Base-by-base conservation (phyloP, 2,888 invertebrate species). In the Carpatolechia fugitivella region DNA sequence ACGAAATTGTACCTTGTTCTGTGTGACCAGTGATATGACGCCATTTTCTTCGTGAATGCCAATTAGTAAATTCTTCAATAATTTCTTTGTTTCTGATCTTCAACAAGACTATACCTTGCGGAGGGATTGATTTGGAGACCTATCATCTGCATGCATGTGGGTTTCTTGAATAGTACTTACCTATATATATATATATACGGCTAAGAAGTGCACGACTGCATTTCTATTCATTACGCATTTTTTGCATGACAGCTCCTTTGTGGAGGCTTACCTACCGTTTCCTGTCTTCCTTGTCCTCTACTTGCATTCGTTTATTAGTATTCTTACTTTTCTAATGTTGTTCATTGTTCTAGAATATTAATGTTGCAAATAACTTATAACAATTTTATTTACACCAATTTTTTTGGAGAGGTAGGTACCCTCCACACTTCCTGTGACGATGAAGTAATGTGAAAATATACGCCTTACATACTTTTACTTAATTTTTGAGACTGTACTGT, bases 11-110 rank as follows among this genome's bases (percentile, higher is more conserved):
- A 88, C 88, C 87, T 89, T 87, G 87, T 87, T 89, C 88, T 85
- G 85, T 85, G 85, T 88, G 88, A 88, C 81, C 84, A 86, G 86
- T 89, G 87, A 86, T 89, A 89, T 87, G 90, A 90, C 90, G 90
- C 90, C 90, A 91, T 91, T 91, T 90, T 91, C 89, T 91, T 86
- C 87, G 85, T 89, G 90, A 87, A 89, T 89, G 86, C 90, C 90
- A 90, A 88, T 89, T 88, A 90, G 77, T 73, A 81, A 82, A 81
- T 82, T 85, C 82, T 82, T 80, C 76, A 78, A 74, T 83, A 83
- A 78, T 82, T 82, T 82, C 85, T 79, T 85, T 81, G 82, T 80
- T 80, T 69, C 71, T 69, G 52, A 54, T 58, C 56, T 54, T 59
- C 56, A 54, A 60, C 57, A 56, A 58, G 64, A 69, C 57, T 57